Conservation (phyloP, 2,797 vertebrate genomes). For the Phataginus tricuspis region DNA sequence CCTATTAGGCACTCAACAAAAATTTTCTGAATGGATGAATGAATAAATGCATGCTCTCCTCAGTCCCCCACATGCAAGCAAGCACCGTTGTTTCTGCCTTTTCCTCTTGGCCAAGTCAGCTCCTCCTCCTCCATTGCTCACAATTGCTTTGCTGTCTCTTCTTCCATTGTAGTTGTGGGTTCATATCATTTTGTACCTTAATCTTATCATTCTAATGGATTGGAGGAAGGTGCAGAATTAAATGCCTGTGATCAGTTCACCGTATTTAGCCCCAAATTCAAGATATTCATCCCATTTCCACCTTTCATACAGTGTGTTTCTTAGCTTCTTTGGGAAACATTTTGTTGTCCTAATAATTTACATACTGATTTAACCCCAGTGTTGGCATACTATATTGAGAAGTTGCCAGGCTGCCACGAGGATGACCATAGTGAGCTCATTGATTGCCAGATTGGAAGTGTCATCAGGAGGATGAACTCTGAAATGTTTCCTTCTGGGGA, state of each 20-base stretch:
- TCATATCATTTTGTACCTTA: background rate
- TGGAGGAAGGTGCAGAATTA: background rate
- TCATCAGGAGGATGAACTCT: background rate
- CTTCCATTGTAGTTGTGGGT: too few species aligned
- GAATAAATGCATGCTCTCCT: too few species aligned
- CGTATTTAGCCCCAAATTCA: background rate
- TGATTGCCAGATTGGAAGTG: background rate
- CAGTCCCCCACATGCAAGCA: background rate
- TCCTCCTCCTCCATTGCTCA: rapidly evolving
- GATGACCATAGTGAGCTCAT: too few species aligned
- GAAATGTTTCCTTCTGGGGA: background rate
- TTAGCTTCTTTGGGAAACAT: background rate
- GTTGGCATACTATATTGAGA: background rate
- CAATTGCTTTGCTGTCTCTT: background rate
- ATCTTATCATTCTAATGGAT: background rate
- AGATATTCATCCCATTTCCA: background rate
- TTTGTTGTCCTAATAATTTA: background rate
- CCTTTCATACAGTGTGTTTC: background rate
- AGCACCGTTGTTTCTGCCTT: background rate
- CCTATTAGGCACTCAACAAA: background rate
- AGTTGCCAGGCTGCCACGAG: too few species aligned
- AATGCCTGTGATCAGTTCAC: background rate
- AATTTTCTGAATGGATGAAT: background rate
- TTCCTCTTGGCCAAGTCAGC: background rate
- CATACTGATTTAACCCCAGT: background rate